phyloP scores from a whole-genome alignment of 2,113 vertebrate species.

The Dromaius novaehollandiae region DNA sequence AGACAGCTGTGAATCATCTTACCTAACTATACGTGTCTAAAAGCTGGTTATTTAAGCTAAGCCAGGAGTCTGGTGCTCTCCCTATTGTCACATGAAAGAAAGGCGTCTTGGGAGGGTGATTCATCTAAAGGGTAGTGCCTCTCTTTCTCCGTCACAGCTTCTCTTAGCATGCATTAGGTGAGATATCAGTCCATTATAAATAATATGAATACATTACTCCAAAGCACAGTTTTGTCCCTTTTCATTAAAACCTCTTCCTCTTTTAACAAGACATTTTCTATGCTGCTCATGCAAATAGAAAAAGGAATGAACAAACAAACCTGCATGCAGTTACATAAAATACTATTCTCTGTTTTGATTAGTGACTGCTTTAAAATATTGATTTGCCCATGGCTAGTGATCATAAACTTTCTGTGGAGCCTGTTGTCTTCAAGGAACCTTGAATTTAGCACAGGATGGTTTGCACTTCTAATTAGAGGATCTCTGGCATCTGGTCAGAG shows the following conservation, averaged over 20 bases:
- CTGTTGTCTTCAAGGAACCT: not conserved
- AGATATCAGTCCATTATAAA: not conserved
- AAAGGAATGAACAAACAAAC: not conserved
- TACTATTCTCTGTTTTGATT: not conserved
- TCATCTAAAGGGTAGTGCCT: not conserved
- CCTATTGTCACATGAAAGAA: not conserved
- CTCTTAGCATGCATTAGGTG: too few species aligned
- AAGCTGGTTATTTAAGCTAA: not conserved
- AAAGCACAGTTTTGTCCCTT: not conserved
- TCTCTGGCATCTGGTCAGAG: slow-evolving; percentile 16
- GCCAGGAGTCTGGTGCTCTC: not conserved
- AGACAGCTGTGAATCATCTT: accelerated
- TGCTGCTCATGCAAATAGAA: not conserved
- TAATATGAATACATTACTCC: not conserved
- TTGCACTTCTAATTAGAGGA: not conserved
- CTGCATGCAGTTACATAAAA: not conserved
- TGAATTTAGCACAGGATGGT: not conserved
- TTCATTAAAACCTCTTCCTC: not conserved
- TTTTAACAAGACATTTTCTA: not conserved
- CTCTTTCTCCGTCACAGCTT: not conserved
- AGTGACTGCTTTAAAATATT: not conserved
- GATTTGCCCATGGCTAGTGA: not conserved
- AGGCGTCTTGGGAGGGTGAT: not conserved
- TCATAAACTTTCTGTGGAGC: not conserved
- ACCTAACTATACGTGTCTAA: accelerated